A percentile compares a stretch with the other conserved stretches of the same genome.
Conservation (phyloP, 2,797 vertebrate genomes). For the Hemitrygon akajei region DNA sequence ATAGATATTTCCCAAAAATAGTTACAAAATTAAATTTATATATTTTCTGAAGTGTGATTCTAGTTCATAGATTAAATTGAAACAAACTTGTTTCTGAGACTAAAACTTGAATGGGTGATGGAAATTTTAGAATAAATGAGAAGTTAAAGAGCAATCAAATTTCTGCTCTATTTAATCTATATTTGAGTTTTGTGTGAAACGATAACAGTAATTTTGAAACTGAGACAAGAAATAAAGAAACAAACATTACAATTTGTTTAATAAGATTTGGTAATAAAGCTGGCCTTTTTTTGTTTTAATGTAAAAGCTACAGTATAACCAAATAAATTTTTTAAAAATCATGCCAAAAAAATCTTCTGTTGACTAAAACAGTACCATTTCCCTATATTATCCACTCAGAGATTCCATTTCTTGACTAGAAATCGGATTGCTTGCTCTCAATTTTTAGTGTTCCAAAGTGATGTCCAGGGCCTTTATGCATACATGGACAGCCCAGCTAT, state of each 20-base stretch:
- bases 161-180: background rate
- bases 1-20: background rate
- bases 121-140: background rate
- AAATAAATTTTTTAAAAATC: background rate
- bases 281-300: background rate
- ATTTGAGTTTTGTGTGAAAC: background rate
- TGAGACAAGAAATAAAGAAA: background rate
- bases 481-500: too few species aligned
- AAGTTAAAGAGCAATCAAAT: background rate
- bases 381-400: background rate
- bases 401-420: too few species aligned
- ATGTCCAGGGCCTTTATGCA: too few species aligned
- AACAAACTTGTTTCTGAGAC: background rate
- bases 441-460: too few species aligned
- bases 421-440: too few species aligned
- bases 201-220: background rate
- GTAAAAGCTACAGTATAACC: background rate
- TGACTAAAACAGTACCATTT: background rate
- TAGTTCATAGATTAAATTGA: background rate
- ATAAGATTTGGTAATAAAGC: background rate
- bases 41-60: background rate
- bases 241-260: background rate
- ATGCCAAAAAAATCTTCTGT: too few species aligned
- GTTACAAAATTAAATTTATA: background rate
- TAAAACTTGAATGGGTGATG: background rate